These are phyloP conservation scores for Machaerirhynchus nigripectus DNA, from an alignment of 2,113 vertebrate species.

Conservation along the genomic window DNA sequence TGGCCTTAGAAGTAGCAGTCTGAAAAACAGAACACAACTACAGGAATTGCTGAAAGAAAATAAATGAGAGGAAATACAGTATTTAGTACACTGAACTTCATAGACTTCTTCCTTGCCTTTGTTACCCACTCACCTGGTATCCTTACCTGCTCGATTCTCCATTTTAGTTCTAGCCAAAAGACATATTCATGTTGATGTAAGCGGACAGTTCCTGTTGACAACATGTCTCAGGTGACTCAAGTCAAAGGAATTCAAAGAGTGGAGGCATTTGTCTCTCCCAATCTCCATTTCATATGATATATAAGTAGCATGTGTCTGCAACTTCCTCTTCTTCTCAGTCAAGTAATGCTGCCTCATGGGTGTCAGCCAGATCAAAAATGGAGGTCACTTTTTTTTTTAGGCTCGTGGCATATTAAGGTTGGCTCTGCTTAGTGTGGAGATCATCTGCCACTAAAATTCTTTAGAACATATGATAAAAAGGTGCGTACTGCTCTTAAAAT, in stretches of 20 bases:
- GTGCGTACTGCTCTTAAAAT: not conserved
- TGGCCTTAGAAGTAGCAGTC: not conserved
- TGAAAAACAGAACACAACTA: not conserved
- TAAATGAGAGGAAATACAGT: not conserved
- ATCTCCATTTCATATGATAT: conserved; percentile 31
- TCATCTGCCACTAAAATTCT: not conserved
- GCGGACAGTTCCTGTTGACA: conserved; percentile 7
- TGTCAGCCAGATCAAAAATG: conserved; percentile 18
- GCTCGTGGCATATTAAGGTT: not conserved
- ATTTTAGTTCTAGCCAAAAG: not conserved
- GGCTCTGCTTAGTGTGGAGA: not conserved
- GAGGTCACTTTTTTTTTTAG: conserved; percentile 10
- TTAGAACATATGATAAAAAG: not conserved
- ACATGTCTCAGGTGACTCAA: conserved; percentile 29
- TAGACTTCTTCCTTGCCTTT: not conserved
- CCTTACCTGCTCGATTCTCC: not conserved
- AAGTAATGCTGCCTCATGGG: not conserved
- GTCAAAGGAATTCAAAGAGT: conserved; percentile 25
- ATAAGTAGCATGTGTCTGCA: conserved; percentile 38
- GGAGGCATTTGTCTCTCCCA: conserved; percentile 30
- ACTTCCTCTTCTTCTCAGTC: conserved; percentile 15
- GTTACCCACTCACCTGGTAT: not conserved
- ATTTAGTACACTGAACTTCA: not conserved
- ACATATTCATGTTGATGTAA: not conserved
- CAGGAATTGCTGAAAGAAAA: not conserved